Conservation (phyloP, 2,888 invertebrate species). For the Erebia epiphron region DNA sequence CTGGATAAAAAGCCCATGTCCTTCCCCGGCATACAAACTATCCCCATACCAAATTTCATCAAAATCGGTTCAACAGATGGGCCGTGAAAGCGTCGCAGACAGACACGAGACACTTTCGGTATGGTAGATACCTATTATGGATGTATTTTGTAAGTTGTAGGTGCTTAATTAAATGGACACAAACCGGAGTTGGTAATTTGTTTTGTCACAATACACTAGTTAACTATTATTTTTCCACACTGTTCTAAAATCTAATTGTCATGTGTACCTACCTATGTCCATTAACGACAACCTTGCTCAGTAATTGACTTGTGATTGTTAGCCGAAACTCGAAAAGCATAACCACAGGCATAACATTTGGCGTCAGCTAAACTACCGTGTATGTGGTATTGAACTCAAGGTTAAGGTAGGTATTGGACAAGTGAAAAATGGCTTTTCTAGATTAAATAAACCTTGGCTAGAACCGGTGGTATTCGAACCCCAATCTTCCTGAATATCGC, state of each 20-base stretch:
- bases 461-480: too few species aligned
- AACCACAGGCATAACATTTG: conserved; percentile 10
- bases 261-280: background rate
- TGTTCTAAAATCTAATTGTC: background rate
- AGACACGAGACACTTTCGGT: too few species aligned
- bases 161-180: too few species aligned
- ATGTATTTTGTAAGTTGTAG: too few species aligned
- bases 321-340: conserved; percentile 6
- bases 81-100: too few species aligned
- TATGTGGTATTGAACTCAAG: conserved; percentile 7
- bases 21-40: too few species aligned
- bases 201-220: background rate
- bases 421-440: background rate
- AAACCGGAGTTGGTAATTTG: background rate
- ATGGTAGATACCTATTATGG: too few species aligned
- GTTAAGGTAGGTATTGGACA: background rate
- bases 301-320: conserved; percentile 5
- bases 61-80: too few species aligned
- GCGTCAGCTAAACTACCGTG: background rate
- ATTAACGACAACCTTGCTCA: conserved; percentile 6
- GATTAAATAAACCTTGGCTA: too few species aligned
- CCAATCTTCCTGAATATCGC: too few species aligned
- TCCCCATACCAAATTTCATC: too few species aligned
- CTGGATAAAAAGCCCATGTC: too few species aligned
- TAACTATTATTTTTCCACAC: conserved; percentile 1